Evolutionary conservation across 2,888 invertebrate genomes (phyloP).

Genomic region (Temnothorax ravouxi): DNA sequence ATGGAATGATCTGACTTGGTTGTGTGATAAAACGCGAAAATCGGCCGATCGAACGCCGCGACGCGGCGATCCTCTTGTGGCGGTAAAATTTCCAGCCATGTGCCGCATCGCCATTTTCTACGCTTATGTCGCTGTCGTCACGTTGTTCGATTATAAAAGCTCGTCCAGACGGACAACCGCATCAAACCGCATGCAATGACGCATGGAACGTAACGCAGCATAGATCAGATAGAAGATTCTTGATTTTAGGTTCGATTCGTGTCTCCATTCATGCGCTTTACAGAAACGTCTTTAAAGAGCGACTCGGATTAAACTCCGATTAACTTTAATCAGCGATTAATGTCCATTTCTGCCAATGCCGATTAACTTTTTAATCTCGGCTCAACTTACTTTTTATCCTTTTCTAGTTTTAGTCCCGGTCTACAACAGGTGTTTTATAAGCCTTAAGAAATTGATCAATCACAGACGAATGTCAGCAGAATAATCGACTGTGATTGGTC

Average conservation of each 20-base stretch:
- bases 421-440: too few relatives aligned
- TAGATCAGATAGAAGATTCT: not conserved
- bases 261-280: not conserved
- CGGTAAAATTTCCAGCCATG: constrained; percentile 68
- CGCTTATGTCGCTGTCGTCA: constrained; percentile 37
- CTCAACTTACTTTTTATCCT: too few relatives aligned
- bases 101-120: constrained; percentile 75
- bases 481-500: too few relatives aligned
- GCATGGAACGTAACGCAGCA: not conserved
- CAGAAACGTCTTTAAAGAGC: not conserved
- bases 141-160: constrained; percentile 39
- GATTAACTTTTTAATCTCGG: too few relatives aligned
- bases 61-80: not conserved
- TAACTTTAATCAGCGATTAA: not conserved
- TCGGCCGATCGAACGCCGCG: not conserved
- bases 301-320: not conserved
- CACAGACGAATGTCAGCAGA: too few relatives aligned
- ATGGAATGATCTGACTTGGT: not conserved
- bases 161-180: not conserved
- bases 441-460: too few relatives aligned
- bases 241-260: not conserved
- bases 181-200: not conserved
- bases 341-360: too few relatives aligned
- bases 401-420: too few relatives aligned
- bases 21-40: not conserved